A percentile compares a stretch with the other conserved stretches of the same genome.
Evolutionary conservation across 2,797 vertebrate genomes (phyloP).

Genomic region (Gymnothorax javanicus): DNA sequence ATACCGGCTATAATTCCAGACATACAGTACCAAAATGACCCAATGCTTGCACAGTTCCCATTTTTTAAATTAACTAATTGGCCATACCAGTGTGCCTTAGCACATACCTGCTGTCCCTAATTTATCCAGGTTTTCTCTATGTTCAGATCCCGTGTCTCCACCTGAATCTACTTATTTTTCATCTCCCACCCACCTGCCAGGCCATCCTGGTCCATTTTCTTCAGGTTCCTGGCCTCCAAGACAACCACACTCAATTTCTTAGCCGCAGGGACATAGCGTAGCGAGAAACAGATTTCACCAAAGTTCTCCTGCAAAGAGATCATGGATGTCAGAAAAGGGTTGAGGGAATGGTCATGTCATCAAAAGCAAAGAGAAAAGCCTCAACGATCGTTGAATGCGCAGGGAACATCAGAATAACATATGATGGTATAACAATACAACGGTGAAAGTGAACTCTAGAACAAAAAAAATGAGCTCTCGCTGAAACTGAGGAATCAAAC

Average conservation of each 20-base stretch:
- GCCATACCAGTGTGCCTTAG: not conserved
- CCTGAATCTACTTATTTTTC: not conserved
- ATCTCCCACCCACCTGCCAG: slow-evolving; percentile 67
- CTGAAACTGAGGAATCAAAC: not conserved
- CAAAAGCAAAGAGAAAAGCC: not conserved
- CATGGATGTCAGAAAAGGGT: not conserved
- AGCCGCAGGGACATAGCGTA: slow-evolving; percentile 79
- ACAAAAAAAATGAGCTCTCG: not conserved
- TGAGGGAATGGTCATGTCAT: not conserved
- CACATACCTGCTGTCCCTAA: not conserved
- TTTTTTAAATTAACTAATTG: not conserved
- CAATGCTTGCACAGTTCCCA: not conserved
- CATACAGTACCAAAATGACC: not conserved
- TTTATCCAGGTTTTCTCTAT: not conserved
- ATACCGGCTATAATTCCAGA: not conserved
- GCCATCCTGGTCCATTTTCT: slow-evolving; percentile 77
- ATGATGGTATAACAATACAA: not conserved
- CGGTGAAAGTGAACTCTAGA: not conserved
- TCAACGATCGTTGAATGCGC: not conserved
- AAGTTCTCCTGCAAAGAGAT: slow-evolving; percentile 75
- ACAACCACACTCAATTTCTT: slow-evolving; percentile 81
- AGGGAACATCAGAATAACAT: not conserved
- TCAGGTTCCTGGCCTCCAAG: slow-evolving; percentile 86
- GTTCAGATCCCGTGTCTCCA: not conserved
- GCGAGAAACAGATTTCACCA: slow-evolving; percentile 86